Evolutionary conservation across 1,140 invertebrate genomes (phyloP).

Genomic region (Meloidogyne floridensis): DNA sequence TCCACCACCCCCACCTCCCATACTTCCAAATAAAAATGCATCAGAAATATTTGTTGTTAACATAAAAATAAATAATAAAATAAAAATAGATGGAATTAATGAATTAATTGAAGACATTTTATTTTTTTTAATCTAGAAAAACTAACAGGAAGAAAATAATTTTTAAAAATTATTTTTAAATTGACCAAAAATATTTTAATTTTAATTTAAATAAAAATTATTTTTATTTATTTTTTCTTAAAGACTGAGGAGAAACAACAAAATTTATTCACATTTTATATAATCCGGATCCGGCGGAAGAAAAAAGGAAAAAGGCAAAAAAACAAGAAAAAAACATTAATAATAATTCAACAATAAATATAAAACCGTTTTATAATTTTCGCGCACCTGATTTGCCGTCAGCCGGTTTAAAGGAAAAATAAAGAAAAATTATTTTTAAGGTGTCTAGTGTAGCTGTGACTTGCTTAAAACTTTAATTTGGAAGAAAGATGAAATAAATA

Average conservation of each 20-base stretch:
- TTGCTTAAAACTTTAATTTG: not conserved
- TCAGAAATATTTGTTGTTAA: not conserved
- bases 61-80: not conserved
- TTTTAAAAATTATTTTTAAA: no score
- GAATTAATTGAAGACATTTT: not conserved
- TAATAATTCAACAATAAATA: not conserved
- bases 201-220: not conserved
- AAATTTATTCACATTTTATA: not conserved
- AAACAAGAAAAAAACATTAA: not conserved
- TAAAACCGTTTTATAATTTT: not conserved
- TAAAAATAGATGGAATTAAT: slow-evolving; percentile 4
- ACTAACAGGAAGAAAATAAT: no score
- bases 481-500: not conserved
- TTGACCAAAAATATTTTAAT: no score
- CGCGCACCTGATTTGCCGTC: not conserved
- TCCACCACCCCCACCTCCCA: slow-evolving; percentile 13
- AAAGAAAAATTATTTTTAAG: not conserved
- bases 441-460: not conserved
- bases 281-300: slow-evolving; percentile 3
- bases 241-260: not conserved
- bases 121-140: not conserved
- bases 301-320: not conserved
- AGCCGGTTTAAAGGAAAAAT: not conserved
- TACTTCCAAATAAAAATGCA: slow-evolving; percentile 22
- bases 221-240: not conserved